Base-by-base conservation (phyloP, 2,888 invertebrate genomes). In the Xestia xanthographa region DNA sequence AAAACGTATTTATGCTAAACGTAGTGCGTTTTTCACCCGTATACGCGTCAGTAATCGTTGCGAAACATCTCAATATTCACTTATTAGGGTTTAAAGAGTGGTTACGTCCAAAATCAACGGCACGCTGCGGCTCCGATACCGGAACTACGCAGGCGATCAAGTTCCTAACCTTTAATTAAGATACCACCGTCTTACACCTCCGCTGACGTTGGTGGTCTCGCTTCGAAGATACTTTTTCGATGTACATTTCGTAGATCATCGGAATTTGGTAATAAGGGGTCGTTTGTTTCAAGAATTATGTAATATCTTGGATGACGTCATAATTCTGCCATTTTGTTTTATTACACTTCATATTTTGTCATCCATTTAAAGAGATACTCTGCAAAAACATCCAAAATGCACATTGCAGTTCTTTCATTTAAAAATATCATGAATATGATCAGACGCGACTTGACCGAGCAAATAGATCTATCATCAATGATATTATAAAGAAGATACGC, bases 81-180 rank as follows among this genome's bases (percentile, higher is more conserved):
- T 82, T 76, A 86, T 74, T 82, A 72, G 63, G 56, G 73, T 74
- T 72, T 84, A 79, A 86, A 81, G 70, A 88, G 84, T 77, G 87
- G 85, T 86, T 86, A 76, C 70, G 73, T 75, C 74, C 72, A 83
- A 88, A 87, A 88, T 80, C 82, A 81, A 77, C 86, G 82, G 84
- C 89, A 91, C 91, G 86, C 87, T 90, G 92, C 72, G 29, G 71
- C 56, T 41, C 63, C 45, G 29, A 29, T 72, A 38, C 93, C 94
- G 94, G 94, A 95, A 94, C 93, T 92, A 92, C 92, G 92, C 91
- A 85, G 89, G 87, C 86, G 88, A 86, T 87, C 86, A 91, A 91
- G 90, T 88, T 92, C 90, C 88, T 90, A 92, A 90, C 91, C 93
- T 88, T 90, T 92, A 93, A 94, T 94, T 94, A 92, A 89, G 86